Base-by-base conservation (phyloP, 2,888 invertebrate genomes). In the Steromphala cineraria region DNA sequence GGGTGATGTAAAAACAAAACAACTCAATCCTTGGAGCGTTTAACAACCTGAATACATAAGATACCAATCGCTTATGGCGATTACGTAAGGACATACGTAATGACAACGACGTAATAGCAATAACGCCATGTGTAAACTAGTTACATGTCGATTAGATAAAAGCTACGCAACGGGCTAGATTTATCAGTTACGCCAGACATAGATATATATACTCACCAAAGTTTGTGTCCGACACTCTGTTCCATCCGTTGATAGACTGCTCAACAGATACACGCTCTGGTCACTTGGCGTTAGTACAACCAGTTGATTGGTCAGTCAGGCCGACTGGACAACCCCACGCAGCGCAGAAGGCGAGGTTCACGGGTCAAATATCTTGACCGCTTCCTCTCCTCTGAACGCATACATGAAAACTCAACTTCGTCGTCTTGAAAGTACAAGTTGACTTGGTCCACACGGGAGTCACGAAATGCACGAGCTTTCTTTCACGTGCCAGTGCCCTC, bases 1-100 rank as follows among this genome's bases (percentile, higher is more conserved):
- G 31, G 71, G 36, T 71, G 71, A 71, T 71, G 71, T 71, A 71
- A 71, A 71, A 71, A 71, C 71, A 71, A 71, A 36, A 71, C 40
- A 71, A 71, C 71, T 62, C 46, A 46, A 46, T 46, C 62, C 28
- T 13, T 13, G 62, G 10, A 28, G 28, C 62, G 28, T 62, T 62
- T 17, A 46, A 10, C 46, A 46, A 46, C 46, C 46, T 10, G 46
- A 46, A 46, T 46, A 46, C 46, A 46, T 46, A 46, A 46, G 46
- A 62, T 28, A 62, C 24, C 28, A 28, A 28, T 62, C 62, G 21
- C 62, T 21, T 28, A 28, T 24, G 28, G 62, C 15, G 28, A 17
- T 62, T 62, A 62, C 62, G 62, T 62, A 62, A 62, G 28, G 28
- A 62, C 28, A 62, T 62, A 62, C 62, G 62, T 62, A 62, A 62